These are phyloP conservation scores for Micronycteris hirsuta DNA, from an alignment of 2,113 vertebrate genomes.

Conservation along the genomic window DNA sequence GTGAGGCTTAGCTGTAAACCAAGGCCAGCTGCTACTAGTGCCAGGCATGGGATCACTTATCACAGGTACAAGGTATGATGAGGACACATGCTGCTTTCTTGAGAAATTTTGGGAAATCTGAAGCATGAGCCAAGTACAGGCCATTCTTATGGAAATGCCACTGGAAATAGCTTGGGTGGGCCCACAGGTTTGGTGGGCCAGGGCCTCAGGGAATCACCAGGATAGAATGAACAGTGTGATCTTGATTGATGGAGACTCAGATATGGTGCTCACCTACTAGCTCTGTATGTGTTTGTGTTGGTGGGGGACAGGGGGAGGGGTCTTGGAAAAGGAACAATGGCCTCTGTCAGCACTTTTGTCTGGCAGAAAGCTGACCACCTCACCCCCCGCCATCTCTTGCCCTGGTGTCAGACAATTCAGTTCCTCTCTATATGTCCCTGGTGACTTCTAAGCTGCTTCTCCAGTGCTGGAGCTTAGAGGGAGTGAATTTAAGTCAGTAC, in stretches of 20 bases:
- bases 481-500: background rate
- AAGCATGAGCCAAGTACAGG: background rate
- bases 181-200: background rate
- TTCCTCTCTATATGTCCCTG: background rate
- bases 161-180: background rate
- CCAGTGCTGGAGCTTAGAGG: background rate
- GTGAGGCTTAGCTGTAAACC: background rate
- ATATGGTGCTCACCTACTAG: background rate
- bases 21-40: background rate
- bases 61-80: background rate
- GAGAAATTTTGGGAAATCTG: background rate
- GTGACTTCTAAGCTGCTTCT: background rate
- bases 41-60: background rate
- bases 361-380: background rate
- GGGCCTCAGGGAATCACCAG: background rate
- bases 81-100: background rate
- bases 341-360: background rate
- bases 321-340: background rate
- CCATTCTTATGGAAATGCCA: background rate
- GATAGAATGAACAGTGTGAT: background rate
- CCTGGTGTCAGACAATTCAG: background rate
- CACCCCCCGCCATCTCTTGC: background rate
- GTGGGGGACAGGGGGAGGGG: background rate
- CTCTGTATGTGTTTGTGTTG: background rate
- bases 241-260: background rate